phyloP scores from a whole-genome alignment of 2,888 invertebrate genomes.

The Dicyrtoma fusca region DNA sequence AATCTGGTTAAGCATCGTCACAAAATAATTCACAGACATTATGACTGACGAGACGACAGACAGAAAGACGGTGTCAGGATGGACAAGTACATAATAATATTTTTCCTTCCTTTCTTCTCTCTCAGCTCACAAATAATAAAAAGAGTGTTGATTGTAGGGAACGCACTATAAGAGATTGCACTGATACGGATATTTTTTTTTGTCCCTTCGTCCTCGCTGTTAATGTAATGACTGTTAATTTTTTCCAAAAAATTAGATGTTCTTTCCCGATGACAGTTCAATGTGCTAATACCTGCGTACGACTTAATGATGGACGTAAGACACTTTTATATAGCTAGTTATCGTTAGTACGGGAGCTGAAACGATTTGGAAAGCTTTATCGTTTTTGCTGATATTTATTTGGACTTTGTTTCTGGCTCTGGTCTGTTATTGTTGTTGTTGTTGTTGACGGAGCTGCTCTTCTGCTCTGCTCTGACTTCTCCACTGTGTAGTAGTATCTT shows the following conservation, averaged over 20 bases:
- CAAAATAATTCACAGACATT: background rate
- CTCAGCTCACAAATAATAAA: background rate
- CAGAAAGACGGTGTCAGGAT: too few relatives aligned
- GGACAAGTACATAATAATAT: too few relatives aligned
- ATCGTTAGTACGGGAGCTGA: too few relatives aligned
- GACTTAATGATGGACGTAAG: too few relatives aligned
- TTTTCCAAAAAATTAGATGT: background rate
- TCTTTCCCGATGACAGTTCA: background rate
- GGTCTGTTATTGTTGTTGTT: background rate
- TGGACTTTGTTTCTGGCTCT: background rate
- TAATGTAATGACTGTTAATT: background rate
- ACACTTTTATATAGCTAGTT: too few relatives aligned
- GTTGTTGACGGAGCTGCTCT: background rate
- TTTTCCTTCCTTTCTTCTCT: background rate
- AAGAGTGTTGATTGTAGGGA: background rate
- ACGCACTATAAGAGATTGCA: too few relatives aligned
- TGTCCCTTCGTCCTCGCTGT: background rate
- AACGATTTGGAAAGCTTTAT: too few relatives aligned
- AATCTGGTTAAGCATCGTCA: background rate
- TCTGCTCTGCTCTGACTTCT: background rate
- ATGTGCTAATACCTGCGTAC: background rate
- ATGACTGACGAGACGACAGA: too few relatives aligned
- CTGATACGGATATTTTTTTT: too few relatives aligned
- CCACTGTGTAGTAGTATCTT: background rate
- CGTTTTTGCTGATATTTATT: too few relatives aligned